Evolutionary conservation across 1,140 invertebrate species (phyloP), one percentile per base, ranked within the genome.

Genomic region (Reticulitermes speratus): DNA sequence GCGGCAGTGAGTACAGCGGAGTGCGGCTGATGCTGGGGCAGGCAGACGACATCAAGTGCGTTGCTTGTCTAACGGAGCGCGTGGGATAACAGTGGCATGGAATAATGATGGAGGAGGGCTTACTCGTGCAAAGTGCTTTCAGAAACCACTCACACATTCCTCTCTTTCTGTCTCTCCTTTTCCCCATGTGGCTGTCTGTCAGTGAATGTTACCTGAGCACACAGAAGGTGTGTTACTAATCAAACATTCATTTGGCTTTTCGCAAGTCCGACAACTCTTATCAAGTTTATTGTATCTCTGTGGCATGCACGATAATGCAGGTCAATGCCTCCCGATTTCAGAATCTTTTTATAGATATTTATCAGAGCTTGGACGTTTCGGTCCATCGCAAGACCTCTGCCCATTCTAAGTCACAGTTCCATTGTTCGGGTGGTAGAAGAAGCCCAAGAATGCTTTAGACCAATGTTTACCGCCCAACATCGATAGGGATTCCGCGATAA

Each of bases 201-300:
- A 75, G n/a, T 75, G 65, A 75, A 75, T 75, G 65, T n/a, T 75
- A 11, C n/a, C n/a, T 25, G 65, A 30, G n/a, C 14, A 75, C 65
- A 30, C 0, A 30, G 65, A 19, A 75, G 65, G 65, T 75, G 65
- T 75, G 65, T 30, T 75, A 25, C 1, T 25, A 75, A 75, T 75
- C 65, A 30, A 75, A 25, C 65, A 75, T 75, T 75, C 65, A 75
- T 75, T 75, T 75, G 65, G 8, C 65, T 75, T 75, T 75, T 75
- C n/a, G n/a, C n/a, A 30, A 75, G 65, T 75, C 65, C 5, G 65
- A 65, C 59, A 65, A 14, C 19, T 65, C 59, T 65, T 65, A 65
- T 65, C 59, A 65, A 38, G 38, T 38, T 38, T 38, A 38, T 38
- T 38, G 38, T 38, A 38, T 2, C 38, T 38, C 38, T 38, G 38